Percentiles rank a stretch among this genome's conserved stretches.
Evolutionary conservation across 2,113 vertebrate species (phyloP).

Genomic region (Pomatostomus ruficeps): DNA sequence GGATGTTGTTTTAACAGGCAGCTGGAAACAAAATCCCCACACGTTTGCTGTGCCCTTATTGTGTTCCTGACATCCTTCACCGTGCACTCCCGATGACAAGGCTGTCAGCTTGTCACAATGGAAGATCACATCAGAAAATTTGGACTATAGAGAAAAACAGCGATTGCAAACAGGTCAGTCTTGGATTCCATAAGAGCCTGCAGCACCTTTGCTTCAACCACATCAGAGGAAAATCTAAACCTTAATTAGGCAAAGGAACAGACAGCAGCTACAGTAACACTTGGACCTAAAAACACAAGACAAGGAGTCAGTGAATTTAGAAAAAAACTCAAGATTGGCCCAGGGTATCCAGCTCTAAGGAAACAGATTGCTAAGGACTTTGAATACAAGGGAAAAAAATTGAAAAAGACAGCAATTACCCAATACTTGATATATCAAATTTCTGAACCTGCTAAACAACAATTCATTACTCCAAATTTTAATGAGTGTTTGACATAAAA

Average conservation of each 20-base stretch:
- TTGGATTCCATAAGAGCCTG: neutral
- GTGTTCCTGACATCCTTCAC: neutral
- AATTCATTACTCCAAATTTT: neutral
- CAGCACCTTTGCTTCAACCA: rapidly evolving
- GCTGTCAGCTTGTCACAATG: neutral
- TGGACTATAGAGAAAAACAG: neutral
- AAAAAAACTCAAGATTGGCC: neutral
- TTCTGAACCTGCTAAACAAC: neutral
- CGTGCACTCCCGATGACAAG: rapidly evolving
- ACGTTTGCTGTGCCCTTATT: neutral
- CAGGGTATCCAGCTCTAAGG: neutral
- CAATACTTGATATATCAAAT: neutral
- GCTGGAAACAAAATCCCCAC: neutral
- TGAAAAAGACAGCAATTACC: neutral
- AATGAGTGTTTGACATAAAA: neutral
- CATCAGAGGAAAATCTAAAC: neutral
- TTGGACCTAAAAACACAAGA: neutral
- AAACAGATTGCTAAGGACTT: neutral
- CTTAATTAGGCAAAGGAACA: neutral
- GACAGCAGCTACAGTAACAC: neutral
- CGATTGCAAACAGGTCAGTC: neutral
- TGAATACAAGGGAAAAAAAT: neutral
- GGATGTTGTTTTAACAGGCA: neutral
- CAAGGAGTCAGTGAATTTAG: neutral
- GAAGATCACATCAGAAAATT: neutral